Conservation (phyloP, 2,797 vertebrate genomes). For the Hylomyscus alleni region DNA sequence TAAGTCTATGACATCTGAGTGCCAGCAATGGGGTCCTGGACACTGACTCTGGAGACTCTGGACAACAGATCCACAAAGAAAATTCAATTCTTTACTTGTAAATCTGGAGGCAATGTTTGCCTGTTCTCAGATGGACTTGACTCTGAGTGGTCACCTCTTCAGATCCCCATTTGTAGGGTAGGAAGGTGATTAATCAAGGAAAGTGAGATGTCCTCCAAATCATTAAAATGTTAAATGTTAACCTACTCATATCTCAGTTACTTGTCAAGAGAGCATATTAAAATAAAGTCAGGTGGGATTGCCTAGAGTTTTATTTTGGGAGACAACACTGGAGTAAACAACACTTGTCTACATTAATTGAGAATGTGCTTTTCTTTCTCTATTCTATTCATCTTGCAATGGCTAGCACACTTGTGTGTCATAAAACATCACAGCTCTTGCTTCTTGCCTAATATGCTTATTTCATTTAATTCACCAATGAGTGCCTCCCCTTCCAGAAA, state of each 20-base stretch:
- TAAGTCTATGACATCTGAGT: no score
- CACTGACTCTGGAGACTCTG: not conserved
- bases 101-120: not conserved
- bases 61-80: not conserved
- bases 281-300: not conserved
- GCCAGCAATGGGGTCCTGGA: rapidly evolving
- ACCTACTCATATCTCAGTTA: not conserved
- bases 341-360: not conserved
- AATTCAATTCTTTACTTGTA: not conserved
- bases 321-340: not conserved
- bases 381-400: not conserved
- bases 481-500: not conserved
- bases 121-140: not conserved
- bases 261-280: not conserved
- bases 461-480: not conserved
- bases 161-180: rapidly evolving
- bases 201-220: not conserved
- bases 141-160: not conserved
- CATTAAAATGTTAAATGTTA: not conserved
- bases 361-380: not conserved
- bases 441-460: not conserved
- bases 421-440: not conserved
- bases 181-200: not conserved
- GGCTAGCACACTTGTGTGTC: not conserved
- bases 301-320: not conserved